phyloP scores from a whole-genome alignment of 2,113 vertebrate species.

The Misgurnus anguillicaudatus region DNA sequence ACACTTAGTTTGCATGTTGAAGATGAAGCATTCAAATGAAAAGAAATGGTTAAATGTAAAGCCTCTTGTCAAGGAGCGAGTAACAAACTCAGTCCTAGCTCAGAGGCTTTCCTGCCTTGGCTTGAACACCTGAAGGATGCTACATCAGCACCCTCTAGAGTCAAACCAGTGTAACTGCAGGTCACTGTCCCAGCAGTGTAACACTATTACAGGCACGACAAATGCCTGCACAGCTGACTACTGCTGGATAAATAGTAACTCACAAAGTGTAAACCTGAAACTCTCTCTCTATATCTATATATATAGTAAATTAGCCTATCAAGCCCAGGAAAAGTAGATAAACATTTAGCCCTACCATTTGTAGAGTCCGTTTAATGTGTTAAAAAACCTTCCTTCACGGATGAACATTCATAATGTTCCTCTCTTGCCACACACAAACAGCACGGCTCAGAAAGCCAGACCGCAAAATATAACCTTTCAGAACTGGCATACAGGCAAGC shows the following conservation, averaged over 20 bases:
- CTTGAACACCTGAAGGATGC: slow-evolving; percentile 3
- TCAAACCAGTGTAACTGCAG: not conserved
- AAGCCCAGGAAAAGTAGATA: too few species aligned
- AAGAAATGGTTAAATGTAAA: not conserved
- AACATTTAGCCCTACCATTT: not conserved
- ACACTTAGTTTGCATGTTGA: not conserved
- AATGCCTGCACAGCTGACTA: slow-evolving; percentile 46
- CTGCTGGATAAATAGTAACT: slow-evolving; percentile 1
- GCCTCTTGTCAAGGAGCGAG: slow-evolving; percentile 41
- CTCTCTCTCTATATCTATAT: not conserved
- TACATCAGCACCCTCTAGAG: slow-evolving; percentile 7
- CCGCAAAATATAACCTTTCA: slow-evolving; percentile 17
- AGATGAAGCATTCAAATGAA: not conserved
- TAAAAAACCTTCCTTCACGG: not conserved
- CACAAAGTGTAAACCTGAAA: not conserved
- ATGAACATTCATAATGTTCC: not conserved
- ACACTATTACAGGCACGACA: slow-evolving; percentile 32
- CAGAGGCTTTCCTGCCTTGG: slow-evolving; percentile 13
- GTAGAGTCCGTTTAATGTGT: not conserved
- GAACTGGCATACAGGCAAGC: not conserved
- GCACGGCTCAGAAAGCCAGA: not conserved
- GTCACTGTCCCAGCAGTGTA: slow-evolving; percentile 40
- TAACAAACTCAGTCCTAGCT: slow-evolving; percentile 39
- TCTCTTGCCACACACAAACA: slow-evolving; percentile 3
- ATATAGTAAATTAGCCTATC: too few species aligned